Percentiles rank a stretch among this genome's conserved stretches.
Conservation (phyloP, 2,113 vertebrate species). For the Amblyopsis rosae region DNA sequence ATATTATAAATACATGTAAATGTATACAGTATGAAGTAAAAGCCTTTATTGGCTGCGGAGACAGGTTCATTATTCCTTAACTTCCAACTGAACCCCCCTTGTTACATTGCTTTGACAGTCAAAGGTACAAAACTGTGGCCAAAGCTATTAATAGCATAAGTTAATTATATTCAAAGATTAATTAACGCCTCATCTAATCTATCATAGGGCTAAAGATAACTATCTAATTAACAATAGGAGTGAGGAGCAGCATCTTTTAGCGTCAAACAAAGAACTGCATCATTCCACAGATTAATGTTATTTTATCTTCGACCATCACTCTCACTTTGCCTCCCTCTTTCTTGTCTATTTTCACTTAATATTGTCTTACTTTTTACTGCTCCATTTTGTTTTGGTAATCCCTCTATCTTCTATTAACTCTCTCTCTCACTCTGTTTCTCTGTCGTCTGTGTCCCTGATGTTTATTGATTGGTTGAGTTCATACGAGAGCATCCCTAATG, state of each 20-base stretch:
- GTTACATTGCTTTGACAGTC: constrained; percentile 44
- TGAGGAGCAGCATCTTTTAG: constrained; percentile 47
- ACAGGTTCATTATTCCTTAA: constrained; percentile 3
- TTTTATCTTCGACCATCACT: constrained; percentile 37
- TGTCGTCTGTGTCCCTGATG: constrained; percentile 78
- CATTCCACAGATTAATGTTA: constrained; percentile 33
- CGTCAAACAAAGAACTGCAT: constrained; percentile 60
- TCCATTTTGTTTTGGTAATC: constrained; percentile 9
- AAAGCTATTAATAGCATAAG: constrained; percentile 60
- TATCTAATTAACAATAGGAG: constrained; percentile 70
- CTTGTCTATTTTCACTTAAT: neutral
- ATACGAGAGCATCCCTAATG: constrained; percentile 88
- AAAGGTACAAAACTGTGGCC: constrained; percentile 56
- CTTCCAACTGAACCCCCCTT: constrained; percentile 21
- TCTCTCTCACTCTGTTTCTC: constrained; percentile 17
- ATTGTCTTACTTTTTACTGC: constrained; percentile 65
- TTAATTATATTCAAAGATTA: constrained; percentile 77
- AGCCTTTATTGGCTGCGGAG: too few species aligned
- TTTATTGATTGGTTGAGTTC: constrained; percentile 95
- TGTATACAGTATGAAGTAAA: too few species aligned
- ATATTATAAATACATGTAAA: too few species aligned
- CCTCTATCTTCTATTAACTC: constrained; percentile 59
- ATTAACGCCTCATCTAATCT: constrained; percentile 69
- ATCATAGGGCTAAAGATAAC: constrained; percentile 74
- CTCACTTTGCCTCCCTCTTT: constrained; percentile 11